Percentiles rank a stretch among this genome's conserved stretches.
Evolutionary conservation across 2,113 vertebrate genomes (phyloP).

Genomic region (Engystomops pustulosus): DNA sequence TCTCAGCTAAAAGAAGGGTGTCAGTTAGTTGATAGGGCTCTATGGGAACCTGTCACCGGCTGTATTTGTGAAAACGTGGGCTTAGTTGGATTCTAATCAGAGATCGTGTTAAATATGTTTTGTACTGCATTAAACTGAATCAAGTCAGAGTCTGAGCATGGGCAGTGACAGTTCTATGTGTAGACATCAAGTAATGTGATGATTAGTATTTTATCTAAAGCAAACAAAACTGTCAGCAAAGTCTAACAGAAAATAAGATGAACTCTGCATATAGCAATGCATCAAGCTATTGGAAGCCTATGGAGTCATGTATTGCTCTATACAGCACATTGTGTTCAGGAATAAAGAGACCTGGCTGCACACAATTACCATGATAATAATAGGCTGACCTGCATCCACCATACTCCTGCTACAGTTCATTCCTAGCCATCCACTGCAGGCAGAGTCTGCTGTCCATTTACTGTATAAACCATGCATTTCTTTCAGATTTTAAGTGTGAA

Average conservation of each 20-base stretch:
- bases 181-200: constrained; percentile 45
- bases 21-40: too few species aligned
- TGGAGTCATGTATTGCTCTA: constrained; percentile 19
- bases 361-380: constrained; percentile 25
- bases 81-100: not conserved
- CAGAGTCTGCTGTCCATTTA: not conserved
- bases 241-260: constrained; percentile 15
- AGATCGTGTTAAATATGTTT: too few species aligned
- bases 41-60: too few species aligned
- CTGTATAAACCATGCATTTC: not conserved
- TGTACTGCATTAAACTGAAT: not conserved
- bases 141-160: not conserved
- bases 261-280: constrained; percentile 30
- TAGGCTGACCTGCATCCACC: constrained; percentile 23
- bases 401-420: constrained; percentile 7
- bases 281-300: constrained; percentile 39
- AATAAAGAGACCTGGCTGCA: too few species aligned
- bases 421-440: not conserved
- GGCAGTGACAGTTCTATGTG: not conserved
- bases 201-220: constrained; percentile 42
- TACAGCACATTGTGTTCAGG: constrained; percentile 27
- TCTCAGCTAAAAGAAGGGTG: too few species aligned
- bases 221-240: constrained; percentile 49
- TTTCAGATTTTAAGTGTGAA: not conserved
- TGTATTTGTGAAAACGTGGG: too few species aligned